Evolutionary conservation across 2,113 vertebrate species (phyloP).

Genomic region (Todiramphus saurophagus): DNA sequence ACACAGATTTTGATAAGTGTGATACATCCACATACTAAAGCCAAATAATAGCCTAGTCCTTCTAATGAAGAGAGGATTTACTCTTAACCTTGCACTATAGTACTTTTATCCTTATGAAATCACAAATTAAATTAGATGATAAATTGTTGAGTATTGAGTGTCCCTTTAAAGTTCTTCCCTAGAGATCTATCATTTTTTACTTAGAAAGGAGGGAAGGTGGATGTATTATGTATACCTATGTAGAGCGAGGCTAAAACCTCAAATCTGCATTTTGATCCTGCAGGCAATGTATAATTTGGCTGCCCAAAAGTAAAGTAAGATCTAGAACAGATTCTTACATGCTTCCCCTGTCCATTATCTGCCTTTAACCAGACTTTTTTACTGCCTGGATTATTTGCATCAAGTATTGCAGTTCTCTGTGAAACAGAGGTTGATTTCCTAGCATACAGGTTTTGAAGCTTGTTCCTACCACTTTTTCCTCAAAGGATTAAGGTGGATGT

Average conservation of each 20-base stretch:
- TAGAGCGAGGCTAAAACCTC: background rate
- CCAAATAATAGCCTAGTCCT: background rate
- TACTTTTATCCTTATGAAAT: background rate
- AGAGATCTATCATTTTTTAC: background rate
- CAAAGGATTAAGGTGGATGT: background rate
- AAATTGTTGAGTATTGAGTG: background rate
- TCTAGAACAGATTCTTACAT: background rate
- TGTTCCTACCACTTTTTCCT: background rate
- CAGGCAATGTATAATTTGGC: background rate
- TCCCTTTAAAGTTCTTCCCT: background rate
- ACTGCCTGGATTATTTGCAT: background rate
- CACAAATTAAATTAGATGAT: background rate
- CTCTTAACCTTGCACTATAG: background rate
- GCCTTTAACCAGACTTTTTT: background rate
- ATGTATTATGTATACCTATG: accelerated
- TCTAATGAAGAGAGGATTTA: background rate
- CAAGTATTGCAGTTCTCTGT: background rate
- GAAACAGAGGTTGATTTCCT: background rate
- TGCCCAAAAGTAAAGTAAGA: background rate
- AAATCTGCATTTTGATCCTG: background rate
- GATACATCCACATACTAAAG: background rate
- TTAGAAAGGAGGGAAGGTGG: background rate
- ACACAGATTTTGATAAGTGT: background rate
- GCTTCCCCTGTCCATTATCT: background rate
- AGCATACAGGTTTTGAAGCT: background rate